Base-by-base conservation (phyloP, 2,888 invertebrate species). In the Drosophila ezoana region DNA sequence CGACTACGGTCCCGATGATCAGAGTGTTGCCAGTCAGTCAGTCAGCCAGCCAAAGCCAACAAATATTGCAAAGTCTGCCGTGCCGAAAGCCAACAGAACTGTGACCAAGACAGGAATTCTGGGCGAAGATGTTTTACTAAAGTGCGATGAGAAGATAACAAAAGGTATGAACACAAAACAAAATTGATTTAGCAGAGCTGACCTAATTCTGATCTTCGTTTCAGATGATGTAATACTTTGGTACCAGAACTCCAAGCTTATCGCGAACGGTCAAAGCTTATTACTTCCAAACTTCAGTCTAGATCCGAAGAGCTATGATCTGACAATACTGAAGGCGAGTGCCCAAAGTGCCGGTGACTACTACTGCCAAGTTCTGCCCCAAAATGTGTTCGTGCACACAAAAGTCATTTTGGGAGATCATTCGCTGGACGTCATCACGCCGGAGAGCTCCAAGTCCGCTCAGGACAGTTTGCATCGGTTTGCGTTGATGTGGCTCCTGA, bases 401-500 rank as follows among this genome's bases (percentile, higher is more conserved):
- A 78, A 79, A 18, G 68, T 90, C 4, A 63, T 89, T 9, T 65
- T 88, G 33, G 72, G 58, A 0, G 80, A 82, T 35, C 80, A 82
- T 20, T 75, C 83, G 23, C 53, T 88, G 41, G 89, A 90, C 32
- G 77, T 79, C 47, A 83, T 87, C 13, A 69, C 72, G 8, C 85
- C 90, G 18, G 90, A 90, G 65, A 90, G 88, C 61, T 86, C 89
- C 3, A 84, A 41, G 9, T 90, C 90, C 0, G 75, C 56, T 2
- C 72, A 72, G 45, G 61, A 66, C 10, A 63, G 73, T 53, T 54
- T 66, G 47, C 61, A 57, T 13, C 43, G 51, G 1, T 4, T 65
- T 5, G 41, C 65, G 14, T 33, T 67, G 8, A 16, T 67, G 20
- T 54, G 38, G 48, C 45, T 65, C 6, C 40, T 80, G 14, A 20